phyloP scores from a whole-genome alignment of 1,140 invertebrate species.

The Doryteuthis pealeii region DNA sequence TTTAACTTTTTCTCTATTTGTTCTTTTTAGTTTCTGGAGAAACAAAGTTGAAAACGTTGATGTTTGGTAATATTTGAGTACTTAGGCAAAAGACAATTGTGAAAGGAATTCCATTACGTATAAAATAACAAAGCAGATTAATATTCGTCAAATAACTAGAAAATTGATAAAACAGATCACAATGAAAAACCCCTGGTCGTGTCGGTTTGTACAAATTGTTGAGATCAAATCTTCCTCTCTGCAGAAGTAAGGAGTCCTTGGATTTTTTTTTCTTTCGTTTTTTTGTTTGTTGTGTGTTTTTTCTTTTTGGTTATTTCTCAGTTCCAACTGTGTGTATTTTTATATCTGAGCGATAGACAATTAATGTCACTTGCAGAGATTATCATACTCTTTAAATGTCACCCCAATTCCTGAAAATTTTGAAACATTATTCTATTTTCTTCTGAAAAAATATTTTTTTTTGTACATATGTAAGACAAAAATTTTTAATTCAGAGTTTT shows the following conservation, averaged over 20 bases:
- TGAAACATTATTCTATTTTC: no score
- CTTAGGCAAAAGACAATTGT: neutral
- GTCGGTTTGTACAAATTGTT: neutral
- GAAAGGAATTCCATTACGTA: neutral
- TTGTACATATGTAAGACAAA: no score
- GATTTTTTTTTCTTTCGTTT: no score
- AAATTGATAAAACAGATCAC: neutral
- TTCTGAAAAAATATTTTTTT: no score
- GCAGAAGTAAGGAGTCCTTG: neutral
- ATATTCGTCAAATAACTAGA: neutral
- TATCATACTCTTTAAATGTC: no score
- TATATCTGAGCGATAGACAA: no score
- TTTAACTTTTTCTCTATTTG: neutral
- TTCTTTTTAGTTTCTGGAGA: neutral
- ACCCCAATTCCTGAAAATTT: no score
- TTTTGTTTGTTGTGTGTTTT: no score
- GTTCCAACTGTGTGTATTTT: no score
- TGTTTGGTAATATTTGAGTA: conserved; percentile 1
- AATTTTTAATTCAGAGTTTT: no score
- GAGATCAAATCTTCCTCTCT: neutral
- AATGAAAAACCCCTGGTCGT: neutral
- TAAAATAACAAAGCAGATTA: neutral
- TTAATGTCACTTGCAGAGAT: no score
- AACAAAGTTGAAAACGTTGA: neutral
- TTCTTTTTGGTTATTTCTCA: no score